Percentiles rank a stretch among this genome's conserved stretches.
phyloP scores from a whole-genome alignment of 2,113 vertebrate genomes.

The Danio rerio region DNA sequence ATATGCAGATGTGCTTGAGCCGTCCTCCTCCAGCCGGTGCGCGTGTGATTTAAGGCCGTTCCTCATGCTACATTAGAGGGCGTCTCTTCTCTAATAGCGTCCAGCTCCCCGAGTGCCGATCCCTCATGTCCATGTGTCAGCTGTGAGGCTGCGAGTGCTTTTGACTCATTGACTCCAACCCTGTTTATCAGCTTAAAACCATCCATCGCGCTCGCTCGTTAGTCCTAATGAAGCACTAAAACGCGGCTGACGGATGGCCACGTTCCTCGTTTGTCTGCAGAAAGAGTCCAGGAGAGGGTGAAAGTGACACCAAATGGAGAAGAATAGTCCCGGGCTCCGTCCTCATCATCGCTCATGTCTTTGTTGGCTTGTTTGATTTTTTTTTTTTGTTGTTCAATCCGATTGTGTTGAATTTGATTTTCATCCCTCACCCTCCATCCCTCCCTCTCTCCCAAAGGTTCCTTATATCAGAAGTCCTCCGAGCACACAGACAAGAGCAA shows the following conservation, averaged over 20 bases:
- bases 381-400: conserved; percentile 64
- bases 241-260: conserved; percentile 78
- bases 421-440: conserved; percentile 76
- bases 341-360: conserved; percentile 80
- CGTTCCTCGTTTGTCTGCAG: conserved; percentile 71
- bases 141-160: conserved; percentile 85
- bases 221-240: conserved; percentile 83
- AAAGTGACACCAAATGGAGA: conserved; percentile 70
- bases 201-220: conserved; percentile 83
- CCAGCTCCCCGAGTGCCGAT: conserved; percentile 58
- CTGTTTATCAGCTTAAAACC: conserved; percentile 84
- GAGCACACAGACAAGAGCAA: conserved; percentile 89
- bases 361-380: conserved; percentile 75
- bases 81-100: conserved; percentile 39
- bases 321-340: conserved; percentile 60
- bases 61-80: conserved; percentile 53
- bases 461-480: conserved; percentile 97
- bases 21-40: conserved; percentile 40
- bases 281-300: conserved; percentile 45
- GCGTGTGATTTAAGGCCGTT: conserved; percentile 50
- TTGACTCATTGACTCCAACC: conserved; percentile 85
- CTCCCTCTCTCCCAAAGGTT: conserved; percentile 84
- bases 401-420: conserved; percentile 81
- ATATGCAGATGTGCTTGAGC: conserved; percentile 20
- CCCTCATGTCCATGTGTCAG: conserved; percentile 86